A percentile compares a stretch with the other conserved stretches of the same genome.
These are phyloP conservation scores for Platyrinchus mystaceus DNA, from an alignment of 2,797 vertebrate species.

Conservation along the genomic window DNA sequence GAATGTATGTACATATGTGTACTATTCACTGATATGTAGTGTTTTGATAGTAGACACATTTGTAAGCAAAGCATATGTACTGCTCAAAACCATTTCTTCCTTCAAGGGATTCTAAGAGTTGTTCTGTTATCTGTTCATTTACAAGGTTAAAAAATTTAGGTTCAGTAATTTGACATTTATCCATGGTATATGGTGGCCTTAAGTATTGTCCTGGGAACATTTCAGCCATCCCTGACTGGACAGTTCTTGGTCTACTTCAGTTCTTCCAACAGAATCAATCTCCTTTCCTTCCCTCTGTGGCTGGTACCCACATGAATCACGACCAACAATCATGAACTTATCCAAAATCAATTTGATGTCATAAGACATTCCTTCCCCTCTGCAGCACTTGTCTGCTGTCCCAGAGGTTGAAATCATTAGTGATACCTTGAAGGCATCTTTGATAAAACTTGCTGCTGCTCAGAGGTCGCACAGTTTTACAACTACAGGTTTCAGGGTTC, in stretches of 20 bases:
- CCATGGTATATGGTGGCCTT: neutral
- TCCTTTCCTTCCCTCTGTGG: neutral
- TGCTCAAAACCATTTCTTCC: neutral
- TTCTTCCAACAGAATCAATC: neutral
- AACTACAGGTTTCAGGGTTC: neutral
- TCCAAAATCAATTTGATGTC: neutral
- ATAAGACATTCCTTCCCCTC: neutral
- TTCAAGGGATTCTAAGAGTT: neutral
- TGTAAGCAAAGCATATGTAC: neutral
- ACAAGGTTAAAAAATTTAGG: neutral
- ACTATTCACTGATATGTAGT: neutral
- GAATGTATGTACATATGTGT: neutral
- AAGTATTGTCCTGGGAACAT: neutral
- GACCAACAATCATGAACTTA: neutral
- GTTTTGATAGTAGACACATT: neutral
- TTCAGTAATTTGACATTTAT: neutral
- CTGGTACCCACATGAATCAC: neutral
- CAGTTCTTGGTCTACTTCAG: neutral
- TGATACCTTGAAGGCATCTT: neutral
- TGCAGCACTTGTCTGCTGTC: neutral
- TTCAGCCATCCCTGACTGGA: neutral
- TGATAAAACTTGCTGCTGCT: neutral
- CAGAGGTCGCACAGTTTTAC: neutral
- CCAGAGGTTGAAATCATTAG: neutral
- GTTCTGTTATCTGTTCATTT: neutral